Conservation (phyloP, 1,140 invertebrate species). For the Drosophila trapezifrons region DNA sequence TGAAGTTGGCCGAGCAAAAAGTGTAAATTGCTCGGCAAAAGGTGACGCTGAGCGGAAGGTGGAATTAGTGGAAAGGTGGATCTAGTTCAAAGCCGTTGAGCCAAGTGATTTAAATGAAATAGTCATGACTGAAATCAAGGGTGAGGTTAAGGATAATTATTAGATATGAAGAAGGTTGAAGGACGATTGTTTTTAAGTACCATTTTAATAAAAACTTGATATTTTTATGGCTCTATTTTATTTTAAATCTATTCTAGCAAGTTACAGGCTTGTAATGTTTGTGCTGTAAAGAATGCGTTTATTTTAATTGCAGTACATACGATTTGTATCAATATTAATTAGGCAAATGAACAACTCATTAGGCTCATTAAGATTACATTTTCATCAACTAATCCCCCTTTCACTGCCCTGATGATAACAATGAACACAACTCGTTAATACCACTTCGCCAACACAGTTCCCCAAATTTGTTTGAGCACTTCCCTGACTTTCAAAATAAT, state of each 20-base stretch:
- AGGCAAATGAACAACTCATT: not conserved
- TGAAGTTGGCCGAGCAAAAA: constrained; percentile 24
- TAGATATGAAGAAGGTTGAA: constrained; percentile 2
- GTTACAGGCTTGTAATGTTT: too few species aligned
- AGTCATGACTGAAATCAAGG: constrained; percentile 6
- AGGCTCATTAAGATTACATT: constrained; percentile 2
- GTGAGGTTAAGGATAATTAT: constrained; percentile 4
- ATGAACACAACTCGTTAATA: constrained; percentile 37
- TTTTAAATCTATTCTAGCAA: not conserved
- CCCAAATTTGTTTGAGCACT: constrained; percentile 25
- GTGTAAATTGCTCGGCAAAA: constrained; percentile 39
- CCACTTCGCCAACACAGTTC: constrained; percentile 4
- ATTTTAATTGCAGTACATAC: not conserved
- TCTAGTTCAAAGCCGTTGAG: constrained; percentile 35
- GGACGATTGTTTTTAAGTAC: not conserved
- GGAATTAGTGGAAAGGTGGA: constrained; percentile 11
- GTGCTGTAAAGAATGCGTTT: too few species aligned
- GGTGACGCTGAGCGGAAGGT: constrained; percentile 27
- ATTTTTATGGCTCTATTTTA: not conserved
- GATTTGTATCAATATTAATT: not conserved
- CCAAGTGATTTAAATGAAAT: not conserved
- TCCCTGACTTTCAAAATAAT: constrained; percentile 44
- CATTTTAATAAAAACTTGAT: too few species aligned
- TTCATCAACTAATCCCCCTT: constrained; percentile 26
- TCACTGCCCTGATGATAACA: constrained; percentile 13